Percentiles rank a stretch among this genome's conserved stretches.
Conservation (phyloP, 2,797 vertebrate genomes). For the Poeciliopsis infans region DNA sequence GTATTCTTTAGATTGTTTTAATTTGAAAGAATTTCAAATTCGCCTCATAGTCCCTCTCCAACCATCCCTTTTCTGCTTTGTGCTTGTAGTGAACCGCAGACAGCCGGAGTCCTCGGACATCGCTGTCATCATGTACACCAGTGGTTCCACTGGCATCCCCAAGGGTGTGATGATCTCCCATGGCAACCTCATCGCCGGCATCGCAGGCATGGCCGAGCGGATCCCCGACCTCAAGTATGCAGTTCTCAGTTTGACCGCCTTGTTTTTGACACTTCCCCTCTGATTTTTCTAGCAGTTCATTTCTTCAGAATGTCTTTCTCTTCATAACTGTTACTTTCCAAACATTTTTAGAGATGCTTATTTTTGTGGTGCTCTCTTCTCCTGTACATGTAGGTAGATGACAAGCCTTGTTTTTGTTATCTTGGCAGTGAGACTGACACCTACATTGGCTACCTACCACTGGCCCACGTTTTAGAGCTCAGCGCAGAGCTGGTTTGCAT, state of each 20-base stretch:
- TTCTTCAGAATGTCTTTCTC: neutral
- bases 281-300: conserved; percentile 1
- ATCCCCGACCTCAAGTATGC: conserved; percentile 90
- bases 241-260: neutral
- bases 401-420: conserved; percentile 28
- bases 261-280: conserved; percentile 8
- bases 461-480: conserved; percentile 96
- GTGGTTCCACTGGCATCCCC: conserved; percentile 95
- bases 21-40: neutral
- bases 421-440: conserved; percentile 89
- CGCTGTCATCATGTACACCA: conserved; percentile 99
- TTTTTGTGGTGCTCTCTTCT: neutral
- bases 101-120: conserved; percentile 86
- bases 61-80: conserved; percentile 23
- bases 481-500: conserved; percentile 95
- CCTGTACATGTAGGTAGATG: neutral
- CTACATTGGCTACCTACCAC: conserved; percentile 94
- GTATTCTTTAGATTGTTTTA: neutral
- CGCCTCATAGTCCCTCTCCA: conserved; percentile 15
- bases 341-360: neutral
- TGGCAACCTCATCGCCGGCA: conserved; percentile 92
- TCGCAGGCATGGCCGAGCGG: conserved; percentile 95
- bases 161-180: conserved; percentile 99
- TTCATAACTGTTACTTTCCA: neutral
- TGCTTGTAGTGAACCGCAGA: conserved; percentile 79